Conservation (phyloP, 2,797 vertebrate genomes). For the Parauchenoglanis ngamensis region DNA sequence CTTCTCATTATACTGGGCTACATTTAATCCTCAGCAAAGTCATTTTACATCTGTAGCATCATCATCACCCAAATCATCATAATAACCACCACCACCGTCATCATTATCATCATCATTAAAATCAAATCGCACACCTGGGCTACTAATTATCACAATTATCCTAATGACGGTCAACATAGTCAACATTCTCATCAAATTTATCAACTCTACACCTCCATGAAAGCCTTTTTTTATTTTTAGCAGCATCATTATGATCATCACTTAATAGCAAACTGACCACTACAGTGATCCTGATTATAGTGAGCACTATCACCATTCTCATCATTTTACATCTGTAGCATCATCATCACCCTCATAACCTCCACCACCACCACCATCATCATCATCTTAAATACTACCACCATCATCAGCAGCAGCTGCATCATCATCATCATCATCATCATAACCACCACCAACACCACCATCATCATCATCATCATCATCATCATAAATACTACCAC, state of each 20-base stretch:
- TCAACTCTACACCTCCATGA: no score
- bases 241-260: not conserved
- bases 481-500: not conserved
- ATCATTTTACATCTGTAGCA: not conserved
- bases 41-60: not conserved
- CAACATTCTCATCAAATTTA: not conserved
- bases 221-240: no score
- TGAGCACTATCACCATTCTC: not conserved
- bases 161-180: not conserved
- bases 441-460: not conserved
- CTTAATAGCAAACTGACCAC: not conserved
- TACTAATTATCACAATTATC: not conserved
- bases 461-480: no score
- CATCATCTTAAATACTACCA: not conserved
- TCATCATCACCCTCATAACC: not conserved
- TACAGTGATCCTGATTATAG: not conserved
- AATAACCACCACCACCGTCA: constrained; percentile 13
- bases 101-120: not conserved
- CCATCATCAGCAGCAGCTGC: no score
- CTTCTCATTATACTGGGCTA: not conserved
- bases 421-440: not conserved
- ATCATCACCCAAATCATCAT: not conserved
- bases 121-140: no score
- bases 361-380: not conserved
- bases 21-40: not conserved